These are phyloP conservation scores for Heteractis magnifica DNA, from an alignment of 92 coral and sea anemone genomes.

Conservation along the genomic window DNA sequence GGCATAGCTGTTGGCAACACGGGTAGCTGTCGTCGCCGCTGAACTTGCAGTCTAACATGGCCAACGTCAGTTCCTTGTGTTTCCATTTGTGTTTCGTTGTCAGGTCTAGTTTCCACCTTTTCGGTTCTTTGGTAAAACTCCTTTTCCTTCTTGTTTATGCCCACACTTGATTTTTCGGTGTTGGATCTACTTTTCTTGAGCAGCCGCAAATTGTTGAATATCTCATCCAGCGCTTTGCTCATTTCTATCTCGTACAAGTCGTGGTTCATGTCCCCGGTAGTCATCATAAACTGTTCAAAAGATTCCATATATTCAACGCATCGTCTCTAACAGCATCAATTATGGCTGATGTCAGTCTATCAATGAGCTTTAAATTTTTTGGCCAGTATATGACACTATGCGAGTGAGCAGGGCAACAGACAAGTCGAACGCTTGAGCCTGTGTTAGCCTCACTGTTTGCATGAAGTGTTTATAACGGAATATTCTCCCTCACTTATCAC, in stretches of 20 bases:
- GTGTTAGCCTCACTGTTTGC: not conserved
- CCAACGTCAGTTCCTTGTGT: not conserved
- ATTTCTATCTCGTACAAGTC: conserved; percentile 41
- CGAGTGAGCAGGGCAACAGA: not conserved
- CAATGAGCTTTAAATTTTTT: no score
- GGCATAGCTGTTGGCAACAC: not conserved
- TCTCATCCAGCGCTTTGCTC: conserved; percentile 37
- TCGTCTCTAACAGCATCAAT: not conserved
- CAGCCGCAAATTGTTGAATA: conserved; percentile 45
- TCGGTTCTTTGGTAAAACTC: not conserved
- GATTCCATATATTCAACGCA: not conserved
- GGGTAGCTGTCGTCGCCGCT: not conserved
- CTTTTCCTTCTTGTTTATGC: not conserved
- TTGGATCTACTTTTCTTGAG: conserved; percentile 34
- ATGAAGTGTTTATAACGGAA: not conserved
- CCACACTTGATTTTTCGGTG: not conserved
- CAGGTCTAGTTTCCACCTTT: not conserved
- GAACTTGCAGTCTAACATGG: not conserved
- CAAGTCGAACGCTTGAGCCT: not conserved
- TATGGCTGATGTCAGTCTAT: no score
- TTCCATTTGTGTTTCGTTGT: not conserved
- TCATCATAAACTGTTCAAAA: not conserved
- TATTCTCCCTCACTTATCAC: not conserved
- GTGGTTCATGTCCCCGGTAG: not conserved
- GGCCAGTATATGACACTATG: not conserved